Evolutionary conservation across 2,888 invertebrate species (phyloP).

Genomic region (Agriotes lineatus): DNA sequence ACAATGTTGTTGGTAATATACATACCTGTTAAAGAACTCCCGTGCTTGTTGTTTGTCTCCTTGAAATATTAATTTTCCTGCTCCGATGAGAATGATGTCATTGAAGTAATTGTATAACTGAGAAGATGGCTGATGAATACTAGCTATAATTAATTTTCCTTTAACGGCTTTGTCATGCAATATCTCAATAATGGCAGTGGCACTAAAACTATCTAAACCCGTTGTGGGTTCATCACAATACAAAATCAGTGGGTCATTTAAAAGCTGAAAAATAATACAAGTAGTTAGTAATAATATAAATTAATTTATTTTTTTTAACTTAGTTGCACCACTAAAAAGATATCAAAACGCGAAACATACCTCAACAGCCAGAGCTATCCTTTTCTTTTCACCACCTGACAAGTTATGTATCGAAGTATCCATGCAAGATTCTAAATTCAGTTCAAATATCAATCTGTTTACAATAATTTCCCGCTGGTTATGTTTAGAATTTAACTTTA

Average conservation of each 20-base stretch:
- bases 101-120: conserved; percentile 88
- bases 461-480: conserved; percentile 63
- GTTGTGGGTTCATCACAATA: conserved; percentile 97
- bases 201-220: conserved; percentile 91
- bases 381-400: conserved; percentile 91
- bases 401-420: conserved; percentile 80
- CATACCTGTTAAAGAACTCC: conserved; percentile 19
- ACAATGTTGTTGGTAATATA: too few species aligned
- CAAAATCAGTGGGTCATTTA: conserved; percentile 88
- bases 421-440: conserved; percentile 80
- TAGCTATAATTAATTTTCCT: conserved; percentile 86
- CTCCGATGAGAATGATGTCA: conserved; percentile 80
- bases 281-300: too few species aligned
- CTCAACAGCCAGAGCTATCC: conserved; percentile 84
- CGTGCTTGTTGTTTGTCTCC: conserved; percentile 64
- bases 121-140: conserved; percentile 93
- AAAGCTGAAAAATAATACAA: conserved; percentile 74
- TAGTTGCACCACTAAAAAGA: too few species aligned
- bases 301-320: too few species aligned
- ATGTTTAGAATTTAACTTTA: conserved; percentile 56
- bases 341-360: conserved; percentile 35
- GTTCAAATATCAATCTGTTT: conserved; percentile 70
- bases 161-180: conserved; percentile 74
- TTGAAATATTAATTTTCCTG: conserved; percentile 83
- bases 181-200: conserved; percentile 82